phyloP scores from a whole-genome alignment of 92 coral and sea anemone species.

The Chrysogorgia sp. region DNA sequence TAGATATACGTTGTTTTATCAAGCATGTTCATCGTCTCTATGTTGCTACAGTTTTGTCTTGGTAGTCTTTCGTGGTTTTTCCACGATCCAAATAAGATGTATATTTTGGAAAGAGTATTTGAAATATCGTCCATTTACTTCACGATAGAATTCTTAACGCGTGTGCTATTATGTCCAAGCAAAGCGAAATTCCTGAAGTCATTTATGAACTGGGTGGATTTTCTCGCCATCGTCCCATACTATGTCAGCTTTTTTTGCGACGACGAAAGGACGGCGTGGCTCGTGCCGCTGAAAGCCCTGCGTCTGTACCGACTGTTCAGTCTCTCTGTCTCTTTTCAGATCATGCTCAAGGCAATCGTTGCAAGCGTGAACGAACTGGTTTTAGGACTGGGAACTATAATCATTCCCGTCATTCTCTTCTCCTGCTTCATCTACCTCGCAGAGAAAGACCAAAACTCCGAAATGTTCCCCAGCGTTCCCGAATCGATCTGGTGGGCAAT shows the following conservation, averaged over 20 bases:
- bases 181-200: conserved; percentile 63
- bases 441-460: conserved; percentile 80
- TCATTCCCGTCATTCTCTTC: conserved; percentile 86
- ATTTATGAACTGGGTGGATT: conserved; percentile 93
- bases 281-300: conserved; percentile 78
- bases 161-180: conserved; percentile 83
- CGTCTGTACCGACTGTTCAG: conserved; percentile 81
- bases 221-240: conserved; percentile 82
- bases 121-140: conserved; percentile 83
- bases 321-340: conserved; percentile 89
- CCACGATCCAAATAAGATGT: conserved; percentile 57
- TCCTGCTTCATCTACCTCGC: conserved; percentile 93
- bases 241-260: conserved; percentile 69
- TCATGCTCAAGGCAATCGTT: conserved; percentile 80
- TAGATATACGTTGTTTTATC: conserved; percentile 84
- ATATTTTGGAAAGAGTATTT: conserved; percentile 65
- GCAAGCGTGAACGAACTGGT: conserved; percentile 91
- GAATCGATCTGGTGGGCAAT: conserved; percentile 99
- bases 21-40: conserved; percentile 77
- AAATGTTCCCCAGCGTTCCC: conserved; percentile 89
- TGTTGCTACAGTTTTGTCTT: conserved; percentile 95
- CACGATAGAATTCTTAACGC: conserved; percentile 79
- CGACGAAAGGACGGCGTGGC: conserved; percentile 73
- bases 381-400: conserved; percentile 78
- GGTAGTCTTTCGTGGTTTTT: conserved; percentile 72